Percentiles rank a stretch among this genome's conserved stretches.
Conservation (phyloP, 1,140 invertebrate genomes). For the Phymastichus coffea region DNA sequence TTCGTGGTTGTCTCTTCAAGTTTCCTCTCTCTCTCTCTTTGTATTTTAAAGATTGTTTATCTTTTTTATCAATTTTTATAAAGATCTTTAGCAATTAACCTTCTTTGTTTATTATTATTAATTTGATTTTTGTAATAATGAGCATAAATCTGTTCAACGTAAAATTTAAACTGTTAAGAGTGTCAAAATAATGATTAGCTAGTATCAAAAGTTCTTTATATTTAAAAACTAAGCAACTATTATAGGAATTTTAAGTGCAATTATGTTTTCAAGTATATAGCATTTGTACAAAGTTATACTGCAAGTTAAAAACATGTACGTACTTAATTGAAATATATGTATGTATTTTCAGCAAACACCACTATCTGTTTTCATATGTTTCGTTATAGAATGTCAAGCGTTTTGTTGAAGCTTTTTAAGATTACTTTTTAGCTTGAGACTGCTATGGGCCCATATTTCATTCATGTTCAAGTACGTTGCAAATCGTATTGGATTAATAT, state of each 20-base stretch:
- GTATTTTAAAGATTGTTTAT: slow-evolving; percentile 16
- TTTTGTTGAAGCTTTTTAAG: no score
- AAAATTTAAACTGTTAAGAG: no score
- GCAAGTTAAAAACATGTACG: slow-evolving; percentile 20
- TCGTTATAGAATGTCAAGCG: neutral
- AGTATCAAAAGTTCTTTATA: slow-evolving; percentile 2
- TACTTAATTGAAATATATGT: slow-evolving; percentile 21
- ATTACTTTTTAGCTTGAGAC: no score
- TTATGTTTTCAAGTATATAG: slow-evolving; percentile 19
- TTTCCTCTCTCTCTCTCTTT: slow-evolving; percentile 13
- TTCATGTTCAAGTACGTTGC: no score
- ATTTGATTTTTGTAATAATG: neutral
- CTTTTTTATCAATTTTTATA: slow-evolving; percentile 2
- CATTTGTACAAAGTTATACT: slow-evolving; percentile 25
- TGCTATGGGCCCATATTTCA: no score
- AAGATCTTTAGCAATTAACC: slow-evolving; percentile 9
- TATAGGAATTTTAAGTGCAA: slow-evolving; percentile 27
- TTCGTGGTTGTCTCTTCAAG: slow-evolving; percentile 2
- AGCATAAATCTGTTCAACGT: no score
- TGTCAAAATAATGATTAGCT: no score
- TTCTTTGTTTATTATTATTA: neutral
- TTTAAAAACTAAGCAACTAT: slow-evolving; percentile 18
- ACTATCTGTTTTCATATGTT: no score
- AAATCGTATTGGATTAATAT: no score
- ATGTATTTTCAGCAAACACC: slow-evolving; percentile 9